Evolutionary conservation across 1,140 invertebrate species (phyloP).

Genomic region (Aphelinus certus): DNA sequence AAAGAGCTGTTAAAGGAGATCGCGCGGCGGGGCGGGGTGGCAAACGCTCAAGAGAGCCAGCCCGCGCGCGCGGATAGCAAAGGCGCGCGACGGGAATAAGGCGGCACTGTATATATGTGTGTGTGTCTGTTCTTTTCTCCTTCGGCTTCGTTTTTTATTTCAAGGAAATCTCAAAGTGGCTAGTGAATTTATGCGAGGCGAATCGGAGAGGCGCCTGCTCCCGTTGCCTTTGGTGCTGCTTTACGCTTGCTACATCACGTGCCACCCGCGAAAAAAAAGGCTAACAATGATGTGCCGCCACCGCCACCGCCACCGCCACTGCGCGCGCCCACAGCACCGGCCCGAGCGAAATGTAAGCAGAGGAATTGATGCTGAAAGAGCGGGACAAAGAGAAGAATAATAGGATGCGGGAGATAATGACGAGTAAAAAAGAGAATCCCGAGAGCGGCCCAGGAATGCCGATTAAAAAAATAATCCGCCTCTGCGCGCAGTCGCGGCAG

Average conservation of each 20-base stretch:
- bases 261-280: conserved; percentile 29
- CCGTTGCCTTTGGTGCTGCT: conserved; percentile 32
- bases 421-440: conserved; percentile 16
- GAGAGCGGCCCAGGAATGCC: background rate
- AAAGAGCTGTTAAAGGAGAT: background rate
- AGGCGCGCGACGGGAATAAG: conserved; percentile 2
- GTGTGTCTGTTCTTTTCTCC: conserved; percentile 46
- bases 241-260: conserved; percentile 32
- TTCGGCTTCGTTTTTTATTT: conserved; percentile 39
- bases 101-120: conserved; percentile 8
- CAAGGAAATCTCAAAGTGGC: conserved; percentile 29
- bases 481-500: too few species aligned
- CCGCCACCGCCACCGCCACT: background rate
- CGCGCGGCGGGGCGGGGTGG: too few species aligned
- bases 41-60: too few species aligned
- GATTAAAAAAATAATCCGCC: too few species aligned
- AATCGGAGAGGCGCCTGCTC: conserved; percentile 38
- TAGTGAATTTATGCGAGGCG: conserved; percentile 32
- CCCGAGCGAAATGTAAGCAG: conserved; percentile 25
- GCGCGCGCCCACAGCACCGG: too few species aligned
- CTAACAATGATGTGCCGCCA: conserved; percentile 36
- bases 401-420: conserved; percentile 31
- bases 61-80: too few species aligned
- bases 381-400: conserved; percentile 26
- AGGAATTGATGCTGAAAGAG: conserved; percentile 17